Conservation (phyloP, 2,797 vertebrate species). For the Phoeniculus purpureus region DNA sequence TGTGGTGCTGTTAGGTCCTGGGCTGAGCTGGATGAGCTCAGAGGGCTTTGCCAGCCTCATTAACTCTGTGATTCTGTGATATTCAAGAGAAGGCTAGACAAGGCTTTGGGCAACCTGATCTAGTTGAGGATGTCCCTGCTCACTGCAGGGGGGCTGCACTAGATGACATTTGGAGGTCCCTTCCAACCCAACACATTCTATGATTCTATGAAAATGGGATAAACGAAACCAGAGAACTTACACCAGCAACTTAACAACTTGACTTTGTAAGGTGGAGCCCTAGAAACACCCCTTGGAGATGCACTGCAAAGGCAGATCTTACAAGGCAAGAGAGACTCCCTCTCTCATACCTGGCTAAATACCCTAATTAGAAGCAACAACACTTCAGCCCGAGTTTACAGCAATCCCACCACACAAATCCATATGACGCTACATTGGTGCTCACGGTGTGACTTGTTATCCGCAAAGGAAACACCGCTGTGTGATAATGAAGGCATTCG, state of each 20-base stretch:
- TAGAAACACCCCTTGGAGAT: not conserved
- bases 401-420: slow-evolving; percentile 34
- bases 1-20: no score
- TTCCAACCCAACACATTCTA: no score
- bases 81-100: no score
- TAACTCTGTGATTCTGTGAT: no score
- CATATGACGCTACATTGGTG: not conserved
- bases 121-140: no score
- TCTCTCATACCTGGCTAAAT: slow-evolving; percentile 34
- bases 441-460: slow-evolving; percentile 43
- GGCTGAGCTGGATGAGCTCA: no score
- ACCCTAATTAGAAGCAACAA: slow-evolving; percentile 12
- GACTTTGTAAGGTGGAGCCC: not conserved
- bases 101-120: no score
- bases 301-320: not conserved
- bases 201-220: not conserved
- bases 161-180: no score
- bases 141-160: no score
- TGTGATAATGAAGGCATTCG: slow-evolving; percentile 48
- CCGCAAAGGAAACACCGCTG: slow-evolving; percentile 57
- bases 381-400: slow-evolving; percentile 40
- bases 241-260: not conserved
- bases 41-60: no score
- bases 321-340: not conserved
- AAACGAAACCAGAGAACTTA: not conserved